phyloP scores from a whole-genome alignment of 2,113 vertebrate genomes.

The Neofelis nebulosa region DNA sequence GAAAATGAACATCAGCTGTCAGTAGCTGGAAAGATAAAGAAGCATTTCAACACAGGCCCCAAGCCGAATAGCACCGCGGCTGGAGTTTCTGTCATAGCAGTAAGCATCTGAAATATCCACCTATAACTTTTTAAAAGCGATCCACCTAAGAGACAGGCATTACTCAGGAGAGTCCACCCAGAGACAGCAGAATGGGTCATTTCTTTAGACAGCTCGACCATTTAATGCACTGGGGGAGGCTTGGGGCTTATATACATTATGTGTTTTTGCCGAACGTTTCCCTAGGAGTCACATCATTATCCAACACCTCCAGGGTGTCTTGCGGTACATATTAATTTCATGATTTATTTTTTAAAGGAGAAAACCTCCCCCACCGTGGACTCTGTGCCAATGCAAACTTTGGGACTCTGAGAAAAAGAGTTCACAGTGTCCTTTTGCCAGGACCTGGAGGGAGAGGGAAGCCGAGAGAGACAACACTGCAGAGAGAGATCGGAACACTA shows the following conservation, averaged over 20 bases:
- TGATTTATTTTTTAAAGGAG: slow-evolving; percentile 61
- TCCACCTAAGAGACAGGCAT: slow-evolving; percentile 45
- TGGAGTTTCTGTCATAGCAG: slow-evolving; percentile 97
- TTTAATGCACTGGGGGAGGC: slow-evolving; percentile 35
- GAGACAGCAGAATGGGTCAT: slow-evolving; percentile 68
- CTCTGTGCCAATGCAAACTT: slow-evolving; percentile 59
- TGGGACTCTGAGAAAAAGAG: background rate
- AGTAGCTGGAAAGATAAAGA: slow-evolving; percentile 97
- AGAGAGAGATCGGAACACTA: background rate
- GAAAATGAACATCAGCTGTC: slow-evolving; percentile 95
- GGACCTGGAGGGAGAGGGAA: slow-evolving; percentile 24
- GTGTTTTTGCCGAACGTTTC: slow-evolving; percentile 67
- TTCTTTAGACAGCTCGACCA: slow-evolving; percentile 55
- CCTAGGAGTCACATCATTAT: slow-evolving; percentile 74
- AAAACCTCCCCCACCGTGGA: slow-evolving; percentile 37
- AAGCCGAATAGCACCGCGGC: slow-evolving; percentile 93
- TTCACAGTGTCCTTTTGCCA: slow-evolving; percentile 53
- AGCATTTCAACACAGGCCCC: slow-evolving; percentile 95
- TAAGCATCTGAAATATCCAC: slow-evolving; percentile 90
- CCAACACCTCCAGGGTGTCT: slow-evolving; percentile 48
- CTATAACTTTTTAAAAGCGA: slow-evolving; percentile 65
- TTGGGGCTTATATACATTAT: background rate
- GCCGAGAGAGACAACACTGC: background rate
- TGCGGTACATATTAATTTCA: slow-evolving; percentile 53
- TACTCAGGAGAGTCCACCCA: slow-evolving; percentile 52